These are phyloP conservation scores for Pteropus alecto DNA, from an alignment of 2,113 vertebrate genomes.

Conservation along the genomic window DNA sequence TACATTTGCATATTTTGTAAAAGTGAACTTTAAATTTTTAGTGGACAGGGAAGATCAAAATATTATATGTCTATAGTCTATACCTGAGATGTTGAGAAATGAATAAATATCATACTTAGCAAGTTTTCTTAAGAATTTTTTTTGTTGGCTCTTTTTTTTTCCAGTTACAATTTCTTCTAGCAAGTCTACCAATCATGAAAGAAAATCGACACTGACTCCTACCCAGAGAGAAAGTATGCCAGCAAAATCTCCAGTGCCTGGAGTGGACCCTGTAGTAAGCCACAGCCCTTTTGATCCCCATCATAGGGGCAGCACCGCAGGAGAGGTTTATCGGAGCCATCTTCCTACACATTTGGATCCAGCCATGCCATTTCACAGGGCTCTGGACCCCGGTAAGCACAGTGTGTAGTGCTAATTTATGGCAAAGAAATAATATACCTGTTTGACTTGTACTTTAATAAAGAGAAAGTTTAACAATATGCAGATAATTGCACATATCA, in stretches of 20 bases:
- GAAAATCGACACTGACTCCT: conserved; percentile 94
- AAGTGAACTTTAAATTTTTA: neutral
- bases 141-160: conserved; percentile 21
- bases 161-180: conserved; percentile 88
- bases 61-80: neutral
- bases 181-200: conserved; percentile 92
- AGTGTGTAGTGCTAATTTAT: neutral
- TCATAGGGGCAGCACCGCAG: conserved; percentile 87
- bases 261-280: conserved; percentile 89
- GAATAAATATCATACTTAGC: neutral
- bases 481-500: neutral
- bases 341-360: conserved; percentile 93
- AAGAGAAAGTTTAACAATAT: no score
- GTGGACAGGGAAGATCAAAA: neutral
- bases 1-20: neutral
- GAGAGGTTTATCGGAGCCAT: conserved; percentile 92
- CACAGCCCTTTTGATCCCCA: conserved; percentile 97
- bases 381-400: conserved; percentile 92
- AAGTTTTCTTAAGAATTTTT: conserved; percentile 32
- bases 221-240: conserved; percentile 94
- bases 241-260: conserved; percentile 94
- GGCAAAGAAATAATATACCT: neutral
- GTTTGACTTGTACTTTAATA: neutral
- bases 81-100: neutral
- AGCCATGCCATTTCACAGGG: conserved; percentile 91